Evolutionary conservation across 2,113 vertebrate species (phyloP).

Genomic region (Columba livia): DNA sequence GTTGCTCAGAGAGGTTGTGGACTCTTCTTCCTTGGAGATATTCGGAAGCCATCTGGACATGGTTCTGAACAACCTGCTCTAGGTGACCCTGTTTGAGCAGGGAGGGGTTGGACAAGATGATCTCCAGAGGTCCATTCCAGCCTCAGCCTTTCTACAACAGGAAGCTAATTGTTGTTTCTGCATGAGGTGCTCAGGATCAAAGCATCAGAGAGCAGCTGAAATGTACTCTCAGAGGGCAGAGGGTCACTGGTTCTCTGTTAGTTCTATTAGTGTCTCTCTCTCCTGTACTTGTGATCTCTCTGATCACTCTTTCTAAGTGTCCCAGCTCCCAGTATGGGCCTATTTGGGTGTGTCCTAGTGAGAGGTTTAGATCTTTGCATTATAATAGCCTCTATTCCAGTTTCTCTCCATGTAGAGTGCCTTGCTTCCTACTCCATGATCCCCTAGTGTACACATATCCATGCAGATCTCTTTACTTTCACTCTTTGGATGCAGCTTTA

Average conservation of each 20-base stretch:
- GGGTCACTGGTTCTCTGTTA: neutral
- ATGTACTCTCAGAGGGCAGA: neutral
- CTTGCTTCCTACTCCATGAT: neutral
- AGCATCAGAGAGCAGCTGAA: neutral
- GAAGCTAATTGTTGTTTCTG: neutral
- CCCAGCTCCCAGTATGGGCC: neutral
- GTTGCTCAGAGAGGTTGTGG: too few species aligned
- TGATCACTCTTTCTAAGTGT: neutral
- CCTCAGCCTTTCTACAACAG: neutral
- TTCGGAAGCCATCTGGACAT: too few species aligned
- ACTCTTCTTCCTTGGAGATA: too few species aligned
- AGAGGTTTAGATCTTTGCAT: neutral
- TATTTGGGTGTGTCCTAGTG: neutral
- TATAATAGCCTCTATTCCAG: neutral
- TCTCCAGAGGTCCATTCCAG: too few species aligned
- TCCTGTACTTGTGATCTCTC: neutral
- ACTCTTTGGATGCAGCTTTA: neutral
- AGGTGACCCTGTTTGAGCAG: too few species aligned
- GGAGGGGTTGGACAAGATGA: too few species aligned
- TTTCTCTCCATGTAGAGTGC: neutral
- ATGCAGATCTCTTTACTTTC: neutral
- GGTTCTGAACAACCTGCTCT: too few species aligned
- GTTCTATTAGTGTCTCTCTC: neutral
- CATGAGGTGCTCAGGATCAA: neutral
- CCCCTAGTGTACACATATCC: neutral